Base-by-base conservation (phyloP, 2,888 invertebrate species). In the Gnatocerus cornutus region DNA sequence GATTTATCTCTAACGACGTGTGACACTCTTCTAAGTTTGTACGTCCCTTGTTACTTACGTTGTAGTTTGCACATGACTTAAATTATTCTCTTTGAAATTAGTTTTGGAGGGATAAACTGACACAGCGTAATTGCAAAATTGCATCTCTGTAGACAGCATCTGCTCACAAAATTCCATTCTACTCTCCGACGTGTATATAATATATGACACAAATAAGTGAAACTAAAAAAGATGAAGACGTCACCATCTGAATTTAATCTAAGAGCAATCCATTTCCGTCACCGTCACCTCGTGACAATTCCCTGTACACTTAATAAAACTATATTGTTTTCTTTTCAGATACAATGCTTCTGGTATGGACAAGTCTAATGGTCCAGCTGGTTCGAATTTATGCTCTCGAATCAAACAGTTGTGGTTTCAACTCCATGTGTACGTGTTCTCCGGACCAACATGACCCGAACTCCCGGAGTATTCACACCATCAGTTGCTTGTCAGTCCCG, bases 401-500 rank as follows among this genome's bases (percentile, higher is more conserved):
- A 73, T 77, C 83, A 68, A 80, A 80, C 75, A 81, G 80, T 29
- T 92, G 92, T 83, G 87, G 87, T 71, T 88, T 89, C 84, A 92
- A 92, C 84, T 89, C 91, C 21, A 90, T 92, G 85, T 92, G 92
- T 84, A 88, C 90, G 76, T 92, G 92, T 83, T 90, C 90, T 80
- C 84, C 88, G 43, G 88, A 89, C 75, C 90, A 90, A 82, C 80
- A 82, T 73, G 82, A 84, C 73, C 77, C 79, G 27, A 72, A 76
- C 72, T 77, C 80, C 48, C 78, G 81, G 72, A 80, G 79, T 71
- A 84, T 84, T 74, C 83, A 83, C 72, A 83, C 82, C 73, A 90
- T 92, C 86, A 90, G 89, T 79, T 92, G 92, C 82, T 88, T 90
- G 76, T 91, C 91, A 37, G 91, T 92, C 70, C 91, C 91, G n/a